Evolutionary conservation across 2,797 vertebrate genomes (phyloP), one percentile per base, ranked within the genome.

Genomic region (Poeciliopsis gracilis): DNA sequence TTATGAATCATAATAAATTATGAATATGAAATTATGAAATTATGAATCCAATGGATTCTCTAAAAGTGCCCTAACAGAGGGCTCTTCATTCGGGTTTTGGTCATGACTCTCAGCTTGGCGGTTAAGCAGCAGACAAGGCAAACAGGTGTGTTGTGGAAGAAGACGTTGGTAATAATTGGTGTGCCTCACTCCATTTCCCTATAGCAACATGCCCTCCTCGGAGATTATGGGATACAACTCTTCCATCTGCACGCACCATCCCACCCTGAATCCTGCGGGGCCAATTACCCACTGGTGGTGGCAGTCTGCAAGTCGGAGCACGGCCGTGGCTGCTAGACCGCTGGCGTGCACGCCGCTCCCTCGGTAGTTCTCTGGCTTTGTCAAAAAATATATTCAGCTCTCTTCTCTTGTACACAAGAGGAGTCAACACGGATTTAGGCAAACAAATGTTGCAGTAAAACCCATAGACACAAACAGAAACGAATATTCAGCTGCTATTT

Each of bases 211-310:
- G 76, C 75, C 92, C 95, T 61, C 93, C 88, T 75, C 82, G 91
- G 94, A 94, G 94, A 95, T 94, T 91, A 91, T 88, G 91, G 92
- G 91, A 89, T 90, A 91, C 79, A 53, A 8, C 86, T 33, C 59
- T 73, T 72, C 90, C 89, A 90, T 90, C 90, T 87, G 81, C 86
- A 88, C 89, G 77, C 87, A 82, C 81, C 86, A 79, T 87, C 88
- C 89, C 77, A 66, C 77, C 79, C 81, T 82, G 82, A 87, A 90
- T 90, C 94, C 91, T 89, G 25, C 0, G 95, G 92, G 95, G 84
- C 95, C 95, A 96, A 96, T 96, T 96, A 96, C 86, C 84, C 78
- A 73, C 89, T 91, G 89, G 89, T 93, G 89, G 91, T 94, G 90
- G 90, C 91, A 86, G 92, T 89, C 90, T 90, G 88, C 95, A 96